A percentile compares a stretch with the other conserved stretches of the same genome.
These are phyloP conservation scores for Gymnothorax reevesii DNA, from an alignment of 2,797 vertebrate species.

Conservation along the genomic window DNA sequence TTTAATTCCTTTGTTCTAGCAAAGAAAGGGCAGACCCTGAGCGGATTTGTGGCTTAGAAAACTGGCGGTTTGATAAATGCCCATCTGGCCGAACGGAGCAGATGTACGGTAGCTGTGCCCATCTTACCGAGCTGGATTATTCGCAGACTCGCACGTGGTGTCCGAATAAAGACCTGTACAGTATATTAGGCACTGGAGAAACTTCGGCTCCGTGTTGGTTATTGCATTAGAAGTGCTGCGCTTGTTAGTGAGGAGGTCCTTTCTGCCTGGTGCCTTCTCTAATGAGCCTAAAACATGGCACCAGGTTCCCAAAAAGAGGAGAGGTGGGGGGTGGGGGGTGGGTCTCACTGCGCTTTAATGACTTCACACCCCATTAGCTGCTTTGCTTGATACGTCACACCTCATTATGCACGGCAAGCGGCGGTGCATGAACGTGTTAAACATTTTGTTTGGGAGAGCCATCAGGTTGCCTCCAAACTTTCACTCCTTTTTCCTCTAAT, in stretches of 20 bases:
- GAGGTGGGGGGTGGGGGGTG: constrained; percentile 38
- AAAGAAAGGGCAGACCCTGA: constrained; percentile 16
- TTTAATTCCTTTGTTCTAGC: constrained; percentile 39
- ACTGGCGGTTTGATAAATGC: background rate
- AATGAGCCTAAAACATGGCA: constrained; percentile 38
- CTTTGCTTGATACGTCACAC: constrained; percentile 77
- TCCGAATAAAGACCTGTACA: background rate
- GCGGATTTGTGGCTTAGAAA: background rate
- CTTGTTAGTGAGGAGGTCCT: constrained; percentile 17
- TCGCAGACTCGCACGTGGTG: background rate
- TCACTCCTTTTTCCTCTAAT: constrained; percentile 5
- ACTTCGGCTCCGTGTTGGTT: background rate
- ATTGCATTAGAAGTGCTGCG: background rate
- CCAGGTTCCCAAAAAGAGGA: constrained; percentile 1
- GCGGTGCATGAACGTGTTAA: constrained; percentile 64
- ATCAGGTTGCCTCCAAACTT: constrained; percentile 22
- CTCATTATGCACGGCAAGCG: constrained; percentile 73
- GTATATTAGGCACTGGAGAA: constrained; percentile 10
- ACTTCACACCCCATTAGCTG: constrained; percentile 72
- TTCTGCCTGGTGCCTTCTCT: background rate
- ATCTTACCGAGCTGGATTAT: background rate
- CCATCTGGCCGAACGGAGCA: background rate
- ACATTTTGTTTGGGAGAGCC: constrained; percentile 32
- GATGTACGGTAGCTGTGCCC: background rate
- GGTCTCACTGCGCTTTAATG: constrained; percentile 73